A percentile compares a stretch with the other conserved stretches of the same genome.
These are phyloP conservation scores for Orgyia antiqua DNA, from an alignment of 2,888 invertebrate species.

Conservation along the genomic window DNA sequence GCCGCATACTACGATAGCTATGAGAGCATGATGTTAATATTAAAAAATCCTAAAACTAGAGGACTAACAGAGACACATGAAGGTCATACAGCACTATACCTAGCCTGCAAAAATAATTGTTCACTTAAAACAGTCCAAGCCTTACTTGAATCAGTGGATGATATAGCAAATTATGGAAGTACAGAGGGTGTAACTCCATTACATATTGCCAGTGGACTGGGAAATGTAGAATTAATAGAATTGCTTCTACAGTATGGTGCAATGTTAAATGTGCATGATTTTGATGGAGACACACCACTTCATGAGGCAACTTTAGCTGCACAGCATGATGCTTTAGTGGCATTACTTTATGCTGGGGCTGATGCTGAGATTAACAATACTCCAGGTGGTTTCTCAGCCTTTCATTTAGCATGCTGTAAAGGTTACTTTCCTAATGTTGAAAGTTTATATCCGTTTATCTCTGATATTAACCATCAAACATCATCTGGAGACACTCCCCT, in stretches of 20 bases:
- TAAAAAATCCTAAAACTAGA: constrained; percentile 50
- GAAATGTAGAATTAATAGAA: constrained; percentile 53
- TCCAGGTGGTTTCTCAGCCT: constrained; percentile 48
- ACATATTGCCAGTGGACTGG: constrained; percentile 59
- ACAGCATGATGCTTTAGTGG: constrained; percentile 43
- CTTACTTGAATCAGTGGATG: constrained; percentile 48
- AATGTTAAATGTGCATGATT: constrained; percentile 60
- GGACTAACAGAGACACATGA: constrained; percentile 63
- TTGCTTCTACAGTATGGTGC: constrained; percentile 60
- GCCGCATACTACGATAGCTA: constrained; percentile 64
- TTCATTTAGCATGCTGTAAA: constrained; percentile 65
- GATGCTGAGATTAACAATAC: constrained; percentile 56
- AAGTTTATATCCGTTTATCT: constrained; percentile 49
- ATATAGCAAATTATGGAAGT: constrained; percentile 63
- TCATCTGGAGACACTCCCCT: constrained; percentile 53
- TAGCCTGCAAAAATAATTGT: constrained; percentile 54
- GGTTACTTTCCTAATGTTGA: constrained; percentile 49
- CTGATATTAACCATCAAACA: constrained; percentile 52
- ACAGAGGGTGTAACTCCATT: constrained; percentile 67
- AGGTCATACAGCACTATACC: constrained; percentile 67
- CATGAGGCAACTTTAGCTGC: constrained; percentile 58
- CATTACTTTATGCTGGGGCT: constrained; percentile 62
- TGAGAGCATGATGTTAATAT: constrained; percentile 49
- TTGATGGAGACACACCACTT: constrained; percentile 69
- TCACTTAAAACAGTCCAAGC: constrained; percentile 52